Base-by-base conservation (phyloP, 1,140 invertebrate species). In the Rhopalosiphum padi region DNA sequence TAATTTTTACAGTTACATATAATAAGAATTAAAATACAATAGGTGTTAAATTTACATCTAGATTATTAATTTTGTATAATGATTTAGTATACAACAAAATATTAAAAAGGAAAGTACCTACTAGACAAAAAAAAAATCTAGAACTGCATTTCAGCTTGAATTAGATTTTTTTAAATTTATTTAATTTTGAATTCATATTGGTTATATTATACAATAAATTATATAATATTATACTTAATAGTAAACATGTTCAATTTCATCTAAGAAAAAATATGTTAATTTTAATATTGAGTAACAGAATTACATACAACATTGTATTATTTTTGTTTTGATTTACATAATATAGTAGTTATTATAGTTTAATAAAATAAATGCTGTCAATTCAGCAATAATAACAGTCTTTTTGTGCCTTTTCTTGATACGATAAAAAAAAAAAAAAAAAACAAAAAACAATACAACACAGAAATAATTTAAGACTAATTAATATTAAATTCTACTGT, bases 301-400 rank as follows among this genome's bases (percentile, higher is more conserved):
- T 60, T 68, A 4, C 3, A 41, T 43, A 88, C 18, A 90, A 90
- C 43, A 60, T 30, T 30, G 25, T 41, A 60, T 51, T 53, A 30
- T 90, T 90, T 55, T 41, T 53, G 87, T 89, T 53, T 89, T 89
- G 30, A 51, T 87, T 87, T 51, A 87, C 43, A 87, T 60, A 55
- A 41, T 37, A 55, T 41, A 89, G 22, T 90, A 90, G 48, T 23
- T 23, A 35, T 60, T 60, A 60, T 60, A 60, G 60, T 90, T 60
- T 68, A 60, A 89, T 53, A 89, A 53, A 53, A 89, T 53, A 53
- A 89, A 89, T 51, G 22, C 35, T 89, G 18, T 53, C 55, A 37
- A 48, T 55, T 53, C 48, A 89, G n/a, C 87, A 89, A 37, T 35
- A 88, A 88, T 89, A 43, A 90, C 89, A 90, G 89, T 90, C 89